phyloP scores from a whole-genome alignment of 1,140 invertebrate species.

The Bombyx mandarina region DNA sequence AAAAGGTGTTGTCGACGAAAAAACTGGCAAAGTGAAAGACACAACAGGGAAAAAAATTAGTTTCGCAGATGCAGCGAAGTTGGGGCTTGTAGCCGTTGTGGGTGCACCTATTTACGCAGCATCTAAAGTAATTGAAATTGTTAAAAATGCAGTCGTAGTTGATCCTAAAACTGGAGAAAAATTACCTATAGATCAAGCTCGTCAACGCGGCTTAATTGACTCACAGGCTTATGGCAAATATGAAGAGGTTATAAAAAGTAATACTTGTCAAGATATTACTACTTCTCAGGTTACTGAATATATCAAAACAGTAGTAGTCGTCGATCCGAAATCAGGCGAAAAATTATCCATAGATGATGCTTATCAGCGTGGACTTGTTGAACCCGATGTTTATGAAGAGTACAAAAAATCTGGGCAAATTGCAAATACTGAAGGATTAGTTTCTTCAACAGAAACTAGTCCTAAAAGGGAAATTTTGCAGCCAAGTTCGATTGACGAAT shows the following conservation, averaged over 20 bases:
- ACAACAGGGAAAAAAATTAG: slow-evolving; percentile 76
- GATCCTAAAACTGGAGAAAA: slow-evolving; percentile 82
- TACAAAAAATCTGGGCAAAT: neutral
- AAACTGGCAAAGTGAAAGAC: slow-evolving; percentile 79
- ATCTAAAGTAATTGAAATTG: slow-evolving; percentile 68
- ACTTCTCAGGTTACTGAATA: slow-evolving; percentile 8
- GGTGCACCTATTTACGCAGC: slow-evolving; percentile 80
- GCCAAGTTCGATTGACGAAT: neutral
- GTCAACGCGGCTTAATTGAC: slow-evolving; percentile 56
- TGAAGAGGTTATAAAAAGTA: slow-evolving; percentile 25
- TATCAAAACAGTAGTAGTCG: slow-evolving; percentile 1
- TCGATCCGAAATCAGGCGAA: slow-evolving; percentile 4
- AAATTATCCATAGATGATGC: slow-evolving; percentile 4
- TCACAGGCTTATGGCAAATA: slow-evolving; percentile 15
- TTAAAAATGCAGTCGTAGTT: slow-evolving; percentile 68
- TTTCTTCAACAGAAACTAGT: neutral
- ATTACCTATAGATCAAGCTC: slow-evolving; percentile 80
- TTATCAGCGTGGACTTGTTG: slow-evolving; percentile 2
- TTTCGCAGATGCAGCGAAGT: slow-evolving; percentile 81
- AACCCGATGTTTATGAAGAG: slow-evolving; percentile 1
- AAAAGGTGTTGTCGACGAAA: slow-evolving; percentile 81
- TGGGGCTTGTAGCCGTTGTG: slow-evolving; percentile 79
- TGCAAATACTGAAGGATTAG: neutral
- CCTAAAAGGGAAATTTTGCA: neutral
- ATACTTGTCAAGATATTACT: slow-evolving; percentile 8